phyloP scores from a whole-genome alignment of 2,797 vertebrate species.

The Microctenopoma lineatum region DNA sequence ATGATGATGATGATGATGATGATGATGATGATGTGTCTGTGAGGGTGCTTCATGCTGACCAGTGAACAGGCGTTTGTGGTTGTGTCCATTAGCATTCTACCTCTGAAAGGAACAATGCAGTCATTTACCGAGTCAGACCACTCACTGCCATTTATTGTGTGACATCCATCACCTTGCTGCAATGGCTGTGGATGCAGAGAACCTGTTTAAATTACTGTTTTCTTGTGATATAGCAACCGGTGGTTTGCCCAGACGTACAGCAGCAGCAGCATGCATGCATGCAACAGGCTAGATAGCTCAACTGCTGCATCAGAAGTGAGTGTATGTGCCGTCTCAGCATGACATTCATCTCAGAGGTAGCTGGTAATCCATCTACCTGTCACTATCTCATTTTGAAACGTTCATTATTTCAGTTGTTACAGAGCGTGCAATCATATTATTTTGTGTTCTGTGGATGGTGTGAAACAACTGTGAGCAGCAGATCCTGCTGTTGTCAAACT shows the following conservation, averaged over 20 bases:
- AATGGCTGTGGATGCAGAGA: constrained; percentile 34
- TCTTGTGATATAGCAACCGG: constrained; percentile 44
- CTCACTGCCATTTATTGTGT: constrained; percentile 54
- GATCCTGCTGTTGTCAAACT: neutral
- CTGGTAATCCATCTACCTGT: constrained; percentile 28
- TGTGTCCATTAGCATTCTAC: constrained; percentile 58
- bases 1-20: neutral
- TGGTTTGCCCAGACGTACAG: constrained; percentile 38
- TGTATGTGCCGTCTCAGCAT: constrained; percentile 40
- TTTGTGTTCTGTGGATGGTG: constrained; percentile 7
- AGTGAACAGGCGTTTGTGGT: constrained; percentile 12
- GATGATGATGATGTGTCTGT: neutral
- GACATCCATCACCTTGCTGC: constrained; percentile 55
- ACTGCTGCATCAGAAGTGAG: constrained; percentile 45
- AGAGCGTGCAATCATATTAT: neutral
- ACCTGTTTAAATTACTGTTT: constrained; percentile 41
- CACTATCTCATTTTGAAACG: constrained; percentile 21
- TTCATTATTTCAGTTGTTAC: neutral
- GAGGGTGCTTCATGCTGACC: constrained; percentile 42
- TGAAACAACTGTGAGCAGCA: neutral
- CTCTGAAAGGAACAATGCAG: constrained; percentile 61
- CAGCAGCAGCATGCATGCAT: constrained; percentile 3
- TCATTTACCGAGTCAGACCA: constrained; percentile 66
- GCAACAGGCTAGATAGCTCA: constrained; percentile 49
- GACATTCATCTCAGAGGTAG: constrained; percentile 29